Conservation (phyloP, 2,113 vertebrate species). For the Callospermophilus lateralis region DNA sequence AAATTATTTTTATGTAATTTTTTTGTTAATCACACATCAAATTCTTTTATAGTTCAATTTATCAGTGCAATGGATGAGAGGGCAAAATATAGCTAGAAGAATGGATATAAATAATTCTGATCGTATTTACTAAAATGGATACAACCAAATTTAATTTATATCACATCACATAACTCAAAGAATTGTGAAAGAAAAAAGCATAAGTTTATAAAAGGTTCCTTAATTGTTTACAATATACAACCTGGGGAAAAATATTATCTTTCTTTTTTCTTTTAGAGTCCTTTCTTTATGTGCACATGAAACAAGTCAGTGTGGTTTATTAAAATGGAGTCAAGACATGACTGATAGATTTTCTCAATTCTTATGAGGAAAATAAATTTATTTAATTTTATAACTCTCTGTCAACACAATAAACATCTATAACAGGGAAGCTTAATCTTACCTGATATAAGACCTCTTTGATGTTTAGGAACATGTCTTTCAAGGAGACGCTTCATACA, state of each 20-base stretch:
- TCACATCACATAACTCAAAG: conserved; percentile 34
- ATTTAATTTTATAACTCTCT: conserved; percentile 47
- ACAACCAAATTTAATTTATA: conserved; percentile 14
- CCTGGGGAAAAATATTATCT: not conserved
- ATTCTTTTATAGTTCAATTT: conserved; percentile 44
- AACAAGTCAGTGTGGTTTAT: not conserved
- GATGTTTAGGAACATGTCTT: conserved; percentile 61
- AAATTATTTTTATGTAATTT: conserved; percentile 11
- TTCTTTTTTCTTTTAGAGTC: conserved; percentile 23
- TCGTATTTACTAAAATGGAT: conserved; percentile 10
- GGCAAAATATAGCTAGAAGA: not conserved
- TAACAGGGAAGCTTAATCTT: conserved; percentile 59
- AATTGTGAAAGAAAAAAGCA: not conserved
- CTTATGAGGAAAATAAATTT: conserved; percentile 35
- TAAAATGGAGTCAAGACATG: not conserved
- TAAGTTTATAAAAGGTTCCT: not conserved
- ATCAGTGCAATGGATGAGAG: not conserved
- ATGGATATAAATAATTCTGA: conserved; percentile 32
- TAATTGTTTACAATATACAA: not conserved
- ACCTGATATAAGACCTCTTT: conserved; percentile 77
- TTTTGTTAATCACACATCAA: not conserved
- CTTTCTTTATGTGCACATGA: not conserved
- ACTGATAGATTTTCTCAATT: conserved; percentile 38
- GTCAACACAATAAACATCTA: not conserved
- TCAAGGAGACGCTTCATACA: conserved; percentile 84